Base-by-base conservation (phyloP, 1,140 invertebrate genomes). In the Bombus pascuorum region DNA sequence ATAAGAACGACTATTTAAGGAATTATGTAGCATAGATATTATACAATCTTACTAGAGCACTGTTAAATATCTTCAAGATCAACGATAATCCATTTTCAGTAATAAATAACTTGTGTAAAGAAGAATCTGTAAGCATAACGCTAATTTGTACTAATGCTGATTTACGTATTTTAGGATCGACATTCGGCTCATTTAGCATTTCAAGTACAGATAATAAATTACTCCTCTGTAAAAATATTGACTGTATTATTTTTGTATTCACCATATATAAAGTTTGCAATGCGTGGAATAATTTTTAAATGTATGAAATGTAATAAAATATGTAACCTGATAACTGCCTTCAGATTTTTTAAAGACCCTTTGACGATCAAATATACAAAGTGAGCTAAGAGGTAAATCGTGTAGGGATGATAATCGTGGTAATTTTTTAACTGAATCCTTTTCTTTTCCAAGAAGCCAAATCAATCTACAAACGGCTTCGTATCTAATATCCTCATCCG, bases 81-180 rank as follows among this genome's bases (percentile, higher is more conserved):
- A 93, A 73, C 28, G 87, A 12, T 87, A 89, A 95, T n/a, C 96
- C 96, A 90, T 95, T 95, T 94, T 95, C 92, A 32, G 88, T 90
- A 25, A 95, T 86, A 87, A 96, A 96, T 5, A 94, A 85, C 83
- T 95, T 93, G 83, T 96, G 96, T 34, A 96, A 90, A 39, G 95
- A 93, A 53, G 89, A 90, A 85, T 96, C 96, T 59, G 96, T 95
- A 71, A 96, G 90, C 95, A 96, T 96, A 5, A 96, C 96, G 74
- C 95, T 96, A 39, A 96, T 91, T 93, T 96, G 96, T 18, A 96
- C 95, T 34, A 96, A 92, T 68, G 96, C 96, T 9, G 96, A 96
- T 92, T 96, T 95, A 47, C 95, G 93, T 75, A 96, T 95, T 78
- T 95, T 95, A 32, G 96, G 96, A 91, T 96, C 96, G 25, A 96